Conservation (phyloP, 2,113 vertebrate genomes). For the Oncorhynchus gorbuscha region DNA sequence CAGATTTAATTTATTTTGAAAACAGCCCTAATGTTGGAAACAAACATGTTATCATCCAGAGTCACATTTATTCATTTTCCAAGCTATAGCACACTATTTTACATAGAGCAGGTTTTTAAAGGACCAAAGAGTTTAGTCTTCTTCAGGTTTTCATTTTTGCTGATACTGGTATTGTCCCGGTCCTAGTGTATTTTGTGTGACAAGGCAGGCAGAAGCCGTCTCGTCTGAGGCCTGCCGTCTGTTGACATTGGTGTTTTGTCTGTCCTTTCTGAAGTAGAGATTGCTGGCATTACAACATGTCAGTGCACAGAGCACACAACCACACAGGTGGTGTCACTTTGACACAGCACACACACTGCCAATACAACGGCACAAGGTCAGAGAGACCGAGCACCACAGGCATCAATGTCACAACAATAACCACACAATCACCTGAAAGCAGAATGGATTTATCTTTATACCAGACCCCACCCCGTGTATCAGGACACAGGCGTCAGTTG, state of each 20-base stretch:
- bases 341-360: conserved; percentile 21
- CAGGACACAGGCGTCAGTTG: conserved; percentile 27
- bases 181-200: no score
- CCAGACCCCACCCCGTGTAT: conserved; percentile 8
- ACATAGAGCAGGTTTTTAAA: no score
- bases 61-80: no score
- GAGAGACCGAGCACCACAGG: neutral
- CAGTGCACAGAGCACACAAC: neutral
- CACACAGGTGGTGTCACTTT: conserved; percentile 20
- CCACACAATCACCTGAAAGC: conserved; percentile 3
- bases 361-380: neutral
- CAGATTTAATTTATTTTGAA: no score
- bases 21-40: no score
- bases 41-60: no score
- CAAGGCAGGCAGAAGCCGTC: no score
- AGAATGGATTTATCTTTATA: neutral
- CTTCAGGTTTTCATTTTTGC: no score
- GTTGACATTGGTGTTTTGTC: neutral
- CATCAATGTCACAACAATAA: neutral
- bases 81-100: no score
- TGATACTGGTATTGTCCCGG: no score
- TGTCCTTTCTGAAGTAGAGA: neutral
- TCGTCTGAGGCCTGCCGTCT: neutral
- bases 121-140: no score
- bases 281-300: conserved; percentile 1